Evolutionary conservation across 2,113 vertebrate genomes (phyloP), one percentile per base, ranked within the genome.

Genomic region (Eulacestoma nigropectus): DNA sequence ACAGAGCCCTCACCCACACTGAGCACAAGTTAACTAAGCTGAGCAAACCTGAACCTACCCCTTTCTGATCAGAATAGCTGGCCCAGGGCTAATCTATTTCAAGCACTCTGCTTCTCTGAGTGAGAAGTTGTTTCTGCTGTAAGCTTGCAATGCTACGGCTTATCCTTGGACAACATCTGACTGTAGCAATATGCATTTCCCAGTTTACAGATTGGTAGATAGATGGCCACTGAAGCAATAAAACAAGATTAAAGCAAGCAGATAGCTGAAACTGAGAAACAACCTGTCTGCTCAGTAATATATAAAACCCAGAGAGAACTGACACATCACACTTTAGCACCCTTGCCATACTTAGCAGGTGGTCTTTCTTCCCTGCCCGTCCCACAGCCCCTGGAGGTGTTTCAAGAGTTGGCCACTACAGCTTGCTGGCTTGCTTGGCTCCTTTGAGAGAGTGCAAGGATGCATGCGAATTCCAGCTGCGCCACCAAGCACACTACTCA

Each of bases 1-100:
- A 49, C 0, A 3, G 39, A 55, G 27, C 39, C 16, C 10, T 84
- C 12, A 67, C 13, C 21, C 44, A 70, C 47, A 55, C 0, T 0
- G 0, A 67, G 30, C 2, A 11, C 26, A 52, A 53, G 44, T 42
- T 55, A 74, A 7, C 47, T 42, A 50, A 84, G 37, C 39, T 4
- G 13, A 81, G 42, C 13, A 73, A 93, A 81, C 42, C 15, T 49
- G 35, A 52, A 30, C 56, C 60, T 65, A 25, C 39, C 11, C 44
- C 41, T 10, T 70, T 89, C 52, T 41, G 33, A 11, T 65, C 53
- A 68, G 69, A 62, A 84, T 3, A 87, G 26, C 15, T 84, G 33
- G 37, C 26, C 56, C 21, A 78, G 14, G 37, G 37, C 41, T 68
- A 85, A 87, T 14, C 49, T 83, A 32, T 80, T 79, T 68, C 70